Evolutionary conservation across 2,113 vertebrate genomes (phyloP).

Genomic region (Chlamydotis undulata): DNA sequence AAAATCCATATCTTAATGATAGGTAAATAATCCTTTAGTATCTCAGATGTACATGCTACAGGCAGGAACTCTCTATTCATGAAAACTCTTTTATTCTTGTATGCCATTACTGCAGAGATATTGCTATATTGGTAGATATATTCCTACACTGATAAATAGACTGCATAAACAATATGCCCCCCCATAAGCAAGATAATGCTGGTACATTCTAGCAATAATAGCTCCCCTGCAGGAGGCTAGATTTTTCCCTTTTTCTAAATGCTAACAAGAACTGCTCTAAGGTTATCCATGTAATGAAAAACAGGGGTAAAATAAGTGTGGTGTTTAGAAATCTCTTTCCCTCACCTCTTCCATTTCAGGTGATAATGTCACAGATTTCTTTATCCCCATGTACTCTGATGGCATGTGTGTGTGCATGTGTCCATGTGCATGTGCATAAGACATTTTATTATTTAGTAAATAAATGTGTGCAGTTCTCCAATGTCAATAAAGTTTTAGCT

Average conservation of each 20-base stretch:
- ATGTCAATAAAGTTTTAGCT: conserved; percentile 42
- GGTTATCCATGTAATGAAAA: conserved; percentile 71
- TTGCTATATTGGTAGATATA: conserved; percentile 57
- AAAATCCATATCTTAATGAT: conserved; percentile 70
- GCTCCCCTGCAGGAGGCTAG: conserved; percentile 48
- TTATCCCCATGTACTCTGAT: conserved; percentile 3
- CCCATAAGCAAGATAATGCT: conserved; percentile 69
- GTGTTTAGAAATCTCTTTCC: not conserved
- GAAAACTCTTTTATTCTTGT: conserved; percentile 69
- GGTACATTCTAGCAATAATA: conserved; percentile 49
- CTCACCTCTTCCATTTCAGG: conserved; percentile 9
- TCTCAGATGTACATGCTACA: conserved; percentile 60
- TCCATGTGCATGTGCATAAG: not conserved
- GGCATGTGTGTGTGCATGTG: not conserved
- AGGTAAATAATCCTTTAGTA: conserved; percentile 73
- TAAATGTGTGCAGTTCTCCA: conserved; percentile 28
- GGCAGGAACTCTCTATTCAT: conserved; percentile 65
- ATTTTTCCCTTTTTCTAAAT: conserved; percentile 59
- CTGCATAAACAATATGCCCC: conserved; percentile 71
- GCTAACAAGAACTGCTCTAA: conserved; percentile 63
- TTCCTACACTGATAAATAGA: conserved; percentile 67
- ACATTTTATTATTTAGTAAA: conserved; percentile 31
- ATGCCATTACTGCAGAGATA: conserved; percentile 62
- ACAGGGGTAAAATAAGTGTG: conserved; percentile 49
- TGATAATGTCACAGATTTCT: conserved; percentile 28